Evolutionary conservation across 2,888 invertebrate genomes (phyloP).

Genomic region (Amphipoea lucens): DNA sequence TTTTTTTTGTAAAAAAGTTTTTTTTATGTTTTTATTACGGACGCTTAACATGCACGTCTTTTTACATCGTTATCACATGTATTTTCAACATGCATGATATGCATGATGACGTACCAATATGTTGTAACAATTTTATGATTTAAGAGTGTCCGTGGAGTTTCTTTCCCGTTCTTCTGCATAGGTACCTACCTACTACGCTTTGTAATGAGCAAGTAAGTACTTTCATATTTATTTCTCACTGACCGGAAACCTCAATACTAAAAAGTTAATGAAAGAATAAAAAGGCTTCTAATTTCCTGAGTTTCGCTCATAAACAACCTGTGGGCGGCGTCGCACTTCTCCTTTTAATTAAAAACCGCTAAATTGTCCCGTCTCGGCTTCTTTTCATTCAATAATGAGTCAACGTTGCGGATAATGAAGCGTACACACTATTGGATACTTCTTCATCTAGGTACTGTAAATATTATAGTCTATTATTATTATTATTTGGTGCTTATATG

Average conservation of each 20-base stretch:
- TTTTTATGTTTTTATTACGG: neutral
- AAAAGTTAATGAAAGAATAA: conserved; percentile 46
- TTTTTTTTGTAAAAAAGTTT: neutral
- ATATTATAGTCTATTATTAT: neutral
- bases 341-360: conserved; percentile 69
- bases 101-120: no score
- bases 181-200: no score
- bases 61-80: no score
- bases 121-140: no score
- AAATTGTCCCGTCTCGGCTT: conserved; percentile 64
- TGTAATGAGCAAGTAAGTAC: no score
- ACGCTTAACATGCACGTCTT: neutral
- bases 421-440: conserved; percentile 23
- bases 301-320: conserved; percentile 49
- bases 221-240: no score
- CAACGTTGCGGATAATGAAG: conserved; percentile 60
- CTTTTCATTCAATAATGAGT: conserved; percentile 69
- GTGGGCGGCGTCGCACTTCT: conserved; percentile 46
- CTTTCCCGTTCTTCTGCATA: no score
- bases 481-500: neutral
- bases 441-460: neutral
- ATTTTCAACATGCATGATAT: no score
- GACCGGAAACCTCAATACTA: conserved; percentile 15
- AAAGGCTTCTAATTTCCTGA: conserved; percentile 57
- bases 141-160: no score